Base-by-base conservation (phyloP, 2,888 invertebrate genomes). In the Calephelis perditalis region DNA sequence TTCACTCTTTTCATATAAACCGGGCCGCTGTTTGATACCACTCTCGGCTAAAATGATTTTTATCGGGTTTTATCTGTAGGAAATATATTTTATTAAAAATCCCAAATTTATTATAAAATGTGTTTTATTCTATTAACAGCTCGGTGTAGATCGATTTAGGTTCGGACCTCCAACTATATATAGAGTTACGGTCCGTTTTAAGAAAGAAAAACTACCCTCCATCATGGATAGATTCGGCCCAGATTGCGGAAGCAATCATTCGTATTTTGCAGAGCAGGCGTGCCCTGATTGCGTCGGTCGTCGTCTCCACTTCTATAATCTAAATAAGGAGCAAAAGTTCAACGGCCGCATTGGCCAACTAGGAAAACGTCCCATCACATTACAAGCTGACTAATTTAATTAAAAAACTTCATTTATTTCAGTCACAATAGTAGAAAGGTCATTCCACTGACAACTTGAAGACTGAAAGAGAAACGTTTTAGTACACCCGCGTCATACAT, bases 301-400 rank as follows among this genome's bases (percentile, higher is more conserved):
- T 75, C 82, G 86, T 86, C 84, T 86, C 82, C 78, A 86, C 83
- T 84, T 79, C 83, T 86, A 86, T 84, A 87, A 83, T 88, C 89
- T 90, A 89, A 89, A 89, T 90, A 90, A 90, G 89, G 89, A 86
- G 84, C 88, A 86, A 83, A 87, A 86, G 89, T 88, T 90, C 88
- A 87, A 86, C 78, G 88, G 79, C 87, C 79, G 77, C 70, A 75
- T 75, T 81, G 73, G 71, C 73, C 73, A 73, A 81, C 81, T 78
- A 82, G 76, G 76, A 82, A 82, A 79, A 78, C 68, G 73, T 74
- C 74, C 75, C 76, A 77, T 77, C 76, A 81, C 78, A 81, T 72
- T 74, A 75, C 66, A 65, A 49, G 57, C 26, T 7, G 35, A 35
- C 52, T 11, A 52, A 52, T 36, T 43, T 26, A 49, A 7, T 37